Evolutionary conservation across 2,888 invertebrate genomes (phyloP).

Genomic region (Gerosis bhagava): DNA sequence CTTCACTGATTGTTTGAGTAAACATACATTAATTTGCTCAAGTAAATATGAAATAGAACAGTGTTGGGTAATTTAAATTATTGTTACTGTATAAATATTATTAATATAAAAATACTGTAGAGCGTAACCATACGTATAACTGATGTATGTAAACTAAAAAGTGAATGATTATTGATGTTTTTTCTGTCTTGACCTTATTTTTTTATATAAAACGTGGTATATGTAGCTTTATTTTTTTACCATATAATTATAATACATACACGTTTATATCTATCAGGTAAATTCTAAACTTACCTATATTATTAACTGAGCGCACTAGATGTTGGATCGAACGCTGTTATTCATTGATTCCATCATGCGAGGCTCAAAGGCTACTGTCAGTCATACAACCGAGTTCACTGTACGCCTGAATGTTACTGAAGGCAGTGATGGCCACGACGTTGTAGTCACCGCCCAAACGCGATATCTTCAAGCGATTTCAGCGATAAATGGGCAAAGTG

Average conservation of each 20-base stretch:
- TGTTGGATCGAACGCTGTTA: slow-evolving; percentile 4
- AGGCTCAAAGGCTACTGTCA: slow-evolving; percentile 10
- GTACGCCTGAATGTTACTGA: slow-evolving; percentile 29
- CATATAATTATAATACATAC: neutral
- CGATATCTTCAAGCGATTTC: slow-evolving; percentile 28
- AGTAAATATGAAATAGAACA: slow-evolving; percentile 1
- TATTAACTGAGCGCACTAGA: slow-evolving; percentile 14
- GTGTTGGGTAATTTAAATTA: too few species aligned
- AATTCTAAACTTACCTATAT: slow-evolving; percentile 16
- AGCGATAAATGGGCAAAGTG: too few species aligned
- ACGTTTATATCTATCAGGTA: slow-evolving; percentile 1
- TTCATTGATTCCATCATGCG: slow-evolving; percentile 18
- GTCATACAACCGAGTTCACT: slow-evolving; percentile 28
- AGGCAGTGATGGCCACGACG: slow-evolving; percentile 16
- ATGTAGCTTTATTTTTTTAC: too few species aligned
- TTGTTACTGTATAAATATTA: too few species aligned
- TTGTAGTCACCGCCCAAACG: slow-evolving; percentile 9
- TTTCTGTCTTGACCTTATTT: too few species aligned
- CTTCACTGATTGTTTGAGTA: slow-evolving; percentile 13
- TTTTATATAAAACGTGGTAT: too few species aligned
- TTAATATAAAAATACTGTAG: too few species aligned
- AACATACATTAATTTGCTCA: slow-evolving; percentile 6
- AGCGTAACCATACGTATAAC: too few species aligned
- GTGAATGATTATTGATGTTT: too few species aligned
- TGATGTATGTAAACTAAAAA: too few species aligned